Base-by-base conservation (phyloP, 2,797 vertebrate genomes). In the Tapera naevia region DNA sequence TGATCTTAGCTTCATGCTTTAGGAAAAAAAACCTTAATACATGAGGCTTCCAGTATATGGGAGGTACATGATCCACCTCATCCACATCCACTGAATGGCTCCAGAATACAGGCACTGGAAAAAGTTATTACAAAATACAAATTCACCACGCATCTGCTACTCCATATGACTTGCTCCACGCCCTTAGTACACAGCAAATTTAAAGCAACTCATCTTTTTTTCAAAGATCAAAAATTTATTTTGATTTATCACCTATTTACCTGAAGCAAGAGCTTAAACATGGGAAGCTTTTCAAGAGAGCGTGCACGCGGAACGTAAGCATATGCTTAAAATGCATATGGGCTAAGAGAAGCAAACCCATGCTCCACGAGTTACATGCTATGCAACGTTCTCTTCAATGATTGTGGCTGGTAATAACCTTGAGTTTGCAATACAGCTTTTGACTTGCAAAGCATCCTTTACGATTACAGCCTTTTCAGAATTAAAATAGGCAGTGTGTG, bases 291-390 rank as follows among this genome's bases (percentile, higher is more conserved):
- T 67, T 58, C 66, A 58, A 48, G 56, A 79, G 4, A 66, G 27
- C 30, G 18, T 3, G 61, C 41, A 70, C 15, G 27, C 17, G 17
- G 32, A 22, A 56, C 19, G 21, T 17, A 73, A 85, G 17, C 27
- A 73, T 28, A 9, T 15, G 8, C 45, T 80, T 89, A 37, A 94
- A 80, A 78, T 5, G 15, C 46, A 33, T 3, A 5, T 1, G 67
- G 61, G 53, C 32, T 50, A 33, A 80, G 39, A 58, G 41, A 85
- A 13, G 27, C 57, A 86, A 54, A 78, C 11, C 14, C 8, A 14
- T 0, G 5, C 45, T 58, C 70, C 58, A 18, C 25, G 25, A 39
- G n/a, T 32, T 32, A 25, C 1, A 23, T 10, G 6, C 27, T 39
- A 5, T 3, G 28, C 58, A 89, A 13, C 28, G 45, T 23, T 71